Percentiles rank a stretch among this genome's conserved stretches.
These are phyloP conservation scores for Spinus pinus DNA, from an alignment of 2,797 vertebrate species.

Conservation along the genomic window DNA sequence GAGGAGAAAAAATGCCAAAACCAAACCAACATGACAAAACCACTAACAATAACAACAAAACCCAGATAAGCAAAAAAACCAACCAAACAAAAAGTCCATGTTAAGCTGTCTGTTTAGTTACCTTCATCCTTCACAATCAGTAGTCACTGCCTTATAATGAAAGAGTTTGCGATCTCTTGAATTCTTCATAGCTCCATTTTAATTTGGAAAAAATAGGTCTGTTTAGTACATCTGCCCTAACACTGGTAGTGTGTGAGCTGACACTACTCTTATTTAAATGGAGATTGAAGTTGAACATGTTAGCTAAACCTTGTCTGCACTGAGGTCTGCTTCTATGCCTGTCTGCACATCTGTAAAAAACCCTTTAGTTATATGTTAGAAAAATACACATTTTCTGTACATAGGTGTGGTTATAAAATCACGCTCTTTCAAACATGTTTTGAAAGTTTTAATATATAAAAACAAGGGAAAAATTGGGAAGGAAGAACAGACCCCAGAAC, in stretches of 20 bases:
- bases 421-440: neutral
- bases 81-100: neutral
- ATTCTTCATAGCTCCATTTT: neutral
- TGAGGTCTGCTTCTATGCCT: neutral
- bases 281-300: fast-evolving
- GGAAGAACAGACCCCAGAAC: neutral
- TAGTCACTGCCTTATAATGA: neutral
- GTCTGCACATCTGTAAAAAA: neutral
- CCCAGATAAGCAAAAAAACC: neutral
- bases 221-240: neutral
- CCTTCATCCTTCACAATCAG: neutral
- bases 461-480: neutral
- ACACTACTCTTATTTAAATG: neutral
- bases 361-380: neutral
- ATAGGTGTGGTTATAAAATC: neutral
- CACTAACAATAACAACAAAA: neutral
- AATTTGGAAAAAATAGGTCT: neutral
- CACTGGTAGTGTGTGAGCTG: neutral
- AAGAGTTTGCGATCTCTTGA: neutral
- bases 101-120: neutral
- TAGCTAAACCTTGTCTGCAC: neutral
- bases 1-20: fast-evolving
- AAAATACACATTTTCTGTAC: neutral
- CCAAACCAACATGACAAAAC: neutral
- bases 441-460: neutral